Evolutionary conservation across 2,888 invertebrate genomes (phyloP).

Genomic region (Sesia bembeciformis): DNA sequence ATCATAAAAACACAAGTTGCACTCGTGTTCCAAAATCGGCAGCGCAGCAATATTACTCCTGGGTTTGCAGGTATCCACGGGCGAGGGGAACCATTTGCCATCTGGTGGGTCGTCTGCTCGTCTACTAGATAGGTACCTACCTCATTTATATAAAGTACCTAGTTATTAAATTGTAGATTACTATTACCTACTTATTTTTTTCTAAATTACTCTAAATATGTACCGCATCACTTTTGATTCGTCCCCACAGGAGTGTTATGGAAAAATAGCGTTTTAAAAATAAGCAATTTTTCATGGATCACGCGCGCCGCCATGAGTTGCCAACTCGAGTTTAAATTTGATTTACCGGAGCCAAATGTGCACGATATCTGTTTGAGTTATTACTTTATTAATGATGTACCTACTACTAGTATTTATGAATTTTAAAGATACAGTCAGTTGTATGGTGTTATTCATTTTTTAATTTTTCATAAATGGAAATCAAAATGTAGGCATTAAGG

Average conservation of each 20-base stretch:
- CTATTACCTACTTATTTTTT: too few relatives aligned
- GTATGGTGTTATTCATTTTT: too few relatives aligned
- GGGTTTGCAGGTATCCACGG: background rate
- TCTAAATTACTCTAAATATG: constrained; percentile 11
- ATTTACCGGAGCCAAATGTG: constrained; percentile 56
- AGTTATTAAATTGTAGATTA: too few relatives aligned
- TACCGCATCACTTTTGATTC: constrained; percentile 18
- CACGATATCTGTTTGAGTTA: constrained; percentile 55
- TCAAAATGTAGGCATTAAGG: too few relatives aligned
- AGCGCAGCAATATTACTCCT: too few relatives aligned
- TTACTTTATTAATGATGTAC: constrained; percentile 29
- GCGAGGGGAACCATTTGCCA: background rate
- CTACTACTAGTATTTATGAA: background rate
- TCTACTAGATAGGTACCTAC: background rate
- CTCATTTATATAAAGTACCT: too few relatives aligned
- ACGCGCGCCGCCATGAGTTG: constrained; percentile 33
- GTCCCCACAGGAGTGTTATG: constrained; percentile 28
- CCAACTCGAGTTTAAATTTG: constrained; percentile 41
- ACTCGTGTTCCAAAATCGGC: too few relatives aligned
- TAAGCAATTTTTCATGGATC: constrained; percentile 63
- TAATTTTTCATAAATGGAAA: too few relatives aligned
- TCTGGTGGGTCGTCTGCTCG: background rate
- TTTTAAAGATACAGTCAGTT: too few relatives aligned
- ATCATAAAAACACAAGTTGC: too few relatives aligned
- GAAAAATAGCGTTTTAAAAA: constrained; percentile 53